A percentile compares a stretch with the other conserved stretches of the same genome.
Evolutionary conservation across 1,140 invertebrate genomes (phyloP).

Genomic region (Cotesia glomerata): DNA sequence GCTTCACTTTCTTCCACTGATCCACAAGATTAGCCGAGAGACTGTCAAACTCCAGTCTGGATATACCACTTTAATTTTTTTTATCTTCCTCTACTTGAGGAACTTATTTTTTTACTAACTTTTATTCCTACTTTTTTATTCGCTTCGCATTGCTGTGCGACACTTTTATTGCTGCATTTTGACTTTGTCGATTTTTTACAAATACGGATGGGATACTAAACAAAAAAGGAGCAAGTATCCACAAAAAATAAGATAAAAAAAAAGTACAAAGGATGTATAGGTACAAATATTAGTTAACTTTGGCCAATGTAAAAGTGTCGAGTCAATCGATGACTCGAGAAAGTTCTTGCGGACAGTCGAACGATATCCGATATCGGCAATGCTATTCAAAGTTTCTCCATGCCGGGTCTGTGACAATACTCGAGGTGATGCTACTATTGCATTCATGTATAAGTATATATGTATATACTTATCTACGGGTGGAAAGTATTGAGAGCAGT

Average conservation of each 20-base stretch:
- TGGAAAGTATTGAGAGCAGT: too few relatives aligned
- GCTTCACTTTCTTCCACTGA: conserved; percentile 16
- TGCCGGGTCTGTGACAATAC: background rate
- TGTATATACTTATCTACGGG: too few relatives aligned
- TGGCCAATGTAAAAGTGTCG: background rate
- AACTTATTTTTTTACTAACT: background rate
- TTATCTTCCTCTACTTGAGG: conserved; percentile 1
- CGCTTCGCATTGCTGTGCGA: too few relatives aligned
- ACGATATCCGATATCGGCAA: background rate
- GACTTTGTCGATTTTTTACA: too few relatives aligned
- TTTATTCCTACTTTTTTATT: background rate
- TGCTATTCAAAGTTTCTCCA: background rate
- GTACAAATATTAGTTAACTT: background rate
- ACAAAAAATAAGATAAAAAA: too few relatives aligned
- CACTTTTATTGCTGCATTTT: too few relatives aligned
- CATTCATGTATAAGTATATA: background rate
- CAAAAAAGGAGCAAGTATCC: too few relatives aligned
- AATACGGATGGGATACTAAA: too few relatives aligned
- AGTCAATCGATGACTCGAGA: background rate
- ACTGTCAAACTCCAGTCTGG: conserved; percentile 18
- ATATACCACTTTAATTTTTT: conserved; percentile 3
- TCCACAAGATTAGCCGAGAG: conserved; percentile 18
- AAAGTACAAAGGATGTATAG: too few relatives aligned
- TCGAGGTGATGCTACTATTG: background rate
- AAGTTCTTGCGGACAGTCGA: background rate